Evolutionary conservation across 2,113 vertebrate genomes (phyloP), one percentile per base, ranked within the genome.

Genomic region (Sigmodon hispidus): DNA sequence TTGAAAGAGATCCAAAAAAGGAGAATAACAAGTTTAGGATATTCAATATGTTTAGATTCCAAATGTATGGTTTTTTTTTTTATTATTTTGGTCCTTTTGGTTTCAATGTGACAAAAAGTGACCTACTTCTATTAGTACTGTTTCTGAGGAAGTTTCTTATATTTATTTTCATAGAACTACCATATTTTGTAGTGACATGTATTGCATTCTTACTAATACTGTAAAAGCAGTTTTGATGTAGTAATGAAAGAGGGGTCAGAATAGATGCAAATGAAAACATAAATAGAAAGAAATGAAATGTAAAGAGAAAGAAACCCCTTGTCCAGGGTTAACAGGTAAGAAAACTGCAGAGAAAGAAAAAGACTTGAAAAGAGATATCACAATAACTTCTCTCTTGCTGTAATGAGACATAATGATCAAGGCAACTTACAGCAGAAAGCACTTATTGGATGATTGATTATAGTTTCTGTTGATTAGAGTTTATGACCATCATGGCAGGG

Each of bases 261-360:
- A 21, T 77, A 77, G 3, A 77, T 79, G 40, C 36, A 87, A 89
- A 86, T 57, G 4, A 61, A 61, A 75, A 75, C 81, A 45, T 9
- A 94, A 92, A 63, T 29, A 29, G 16, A 75, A 94, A n/a, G 17
- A 3, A 75, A 94, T 13, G 16, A 40, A 67, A 48, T 80, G 4
- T 59, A 70, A 91, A 96, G 26, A 48, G 3, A 69, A 16, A 85
- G 12, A 67, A 79, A 69, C 19, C 2, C 11, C 11, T 5, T 29
- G 52, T 90, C 63, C 69, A 89, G 79, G 15, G 34, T 86, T 86
- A 89, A 76, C 4, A 81, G 31, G n/a, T 96, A 61, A 81, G 31
- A 16, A 79, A 92, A 70, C 13, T 55, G 15, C 24, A 86, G 43
- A 61, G 7, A 76, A 7, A 7, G 2, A 43, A 31, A 70, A 73